Evolutionary conservation across 1,140 invertebrate species (phyloP).

Genomic region (Caenorhabditis remanei): DNA sequence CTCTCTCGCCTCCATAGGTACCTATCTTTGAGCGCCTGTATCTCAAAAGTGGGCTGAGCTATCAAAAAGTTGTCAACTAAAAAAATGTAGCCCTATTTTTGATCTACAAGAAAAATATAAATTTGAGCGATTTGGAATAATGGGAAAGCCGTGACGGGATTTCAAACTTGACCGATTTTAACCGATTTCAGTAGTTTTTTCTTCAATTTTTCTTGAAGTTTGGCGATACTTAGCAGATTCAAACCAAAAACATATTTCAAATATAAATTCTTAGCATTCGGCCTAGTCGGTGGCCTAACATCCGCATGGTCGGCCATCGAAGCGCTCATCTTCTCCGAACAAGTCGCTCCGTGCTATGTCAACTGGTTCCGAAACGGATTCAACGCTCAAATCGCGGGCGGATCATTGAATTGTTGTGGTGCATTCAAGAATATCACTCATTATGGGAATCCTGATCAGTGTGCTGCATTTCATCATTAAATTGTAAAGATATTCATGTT

Average conservation of each 20-base stretch:
- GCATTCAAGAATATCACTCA: conserved; percentile 36
- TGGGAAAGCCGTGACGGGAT: too few relatives aligned
- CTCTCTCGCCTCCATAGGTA: too few relatives aligned
- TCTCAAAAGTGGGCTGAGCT: too few relatives aligned
- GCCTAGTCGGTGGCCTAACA: conserved; percentile 70
- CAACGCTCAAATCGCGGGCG: background rate
- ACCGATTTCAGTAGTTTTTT: too few relatives aligned
- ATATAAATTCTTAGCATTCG: conserved; percentile 70
- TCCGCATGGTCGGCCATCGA: conserved; percentile 71
- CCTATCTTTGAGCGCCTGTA: too few relatives aligned
- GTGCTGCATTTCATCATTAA: background rate
- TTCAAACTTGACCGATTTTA: too few relatives aligned
- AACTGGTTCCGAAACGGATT: conserved; percentile 42
- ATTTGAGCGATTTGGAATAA: too few relatives aligned
- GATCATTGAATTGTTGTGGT: conserved; percentile 55
- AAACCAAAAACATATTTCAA: conserved; percentile 62
- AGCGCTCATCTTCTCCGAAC: conserved; percentile 48
- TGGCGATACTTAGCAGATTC: background rate
- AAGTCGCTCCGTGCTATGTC: conserved; percentile 44
- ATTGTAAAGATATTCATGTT: background rate
- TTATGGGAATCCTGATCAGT: conserved; percentile 7
- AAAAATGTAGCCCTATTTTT: too few relatives aligned
- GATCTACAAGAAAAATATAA: too few relatives aligned
- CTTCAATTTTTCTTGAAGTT: too few relatives aligned
- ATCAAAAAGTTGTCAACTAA: too few relatives aligned